Conservation (phyloP, 2,888 invertebrate genomes). For the Tachina fera region DNA sequence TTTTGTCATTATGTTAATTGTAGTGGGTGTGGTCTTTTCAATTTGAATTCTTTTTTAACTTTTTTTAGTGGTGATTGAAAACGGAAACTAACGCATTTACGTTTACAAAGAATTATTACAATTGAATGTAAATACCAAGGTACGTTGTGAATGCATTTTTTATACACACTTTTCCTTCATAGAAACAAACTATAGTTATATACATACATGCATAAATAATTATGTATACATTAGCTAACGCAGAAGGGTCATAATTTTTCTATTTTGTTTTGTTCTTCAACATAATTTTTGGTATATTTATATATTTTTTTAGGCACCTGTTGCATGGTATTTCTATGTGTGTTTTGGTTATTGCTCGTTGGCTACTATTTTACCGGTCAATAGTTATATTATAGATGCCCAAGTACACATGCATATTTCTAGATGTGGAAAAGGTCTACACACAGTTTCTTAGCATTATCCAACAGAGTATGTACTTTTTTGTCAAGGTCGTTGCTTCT, state of each 20-base stretch:
- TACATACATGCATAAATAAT: not conserved
- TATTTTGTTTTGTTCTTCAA: constrained; percentile 15
- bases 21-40: constrained; percentile 54
- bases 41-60: not conserved
- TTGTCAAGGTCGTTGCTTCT: constrained; percentile 29
- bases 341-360: not conserved
- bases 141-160: constrained; percentile 26
- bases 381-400: not conserved
- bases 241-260: constrained; percentile 6
- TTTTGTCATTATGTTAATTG: constrained; percentile 6
- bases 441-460: not conserved
- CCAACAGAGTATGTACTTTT: too few species aligned
- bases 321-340: constrained; percentile 24
- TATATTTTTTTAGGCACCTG: constrained; percentile 27
- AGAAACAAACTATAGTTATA: not conserved
- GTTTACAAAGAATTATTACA: not conserved
- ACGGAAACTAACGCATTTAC: constrained; percentile 29
- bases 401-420: not conserved
- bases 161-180: not conserved
- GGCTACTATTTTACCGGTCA: constrained; percentile 1
- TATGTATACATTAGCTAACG: not conserved
- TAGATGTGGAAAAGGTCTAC: not conserved
- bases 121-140: not conserved
- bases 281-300: constrained; percentile 1
- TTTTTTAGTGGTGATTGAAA: constrained; percentile 21